Evolutionary conservation across 1,140 invertebrate species (phyloP).

Genomic region (Cephus cinctus): DNA sequence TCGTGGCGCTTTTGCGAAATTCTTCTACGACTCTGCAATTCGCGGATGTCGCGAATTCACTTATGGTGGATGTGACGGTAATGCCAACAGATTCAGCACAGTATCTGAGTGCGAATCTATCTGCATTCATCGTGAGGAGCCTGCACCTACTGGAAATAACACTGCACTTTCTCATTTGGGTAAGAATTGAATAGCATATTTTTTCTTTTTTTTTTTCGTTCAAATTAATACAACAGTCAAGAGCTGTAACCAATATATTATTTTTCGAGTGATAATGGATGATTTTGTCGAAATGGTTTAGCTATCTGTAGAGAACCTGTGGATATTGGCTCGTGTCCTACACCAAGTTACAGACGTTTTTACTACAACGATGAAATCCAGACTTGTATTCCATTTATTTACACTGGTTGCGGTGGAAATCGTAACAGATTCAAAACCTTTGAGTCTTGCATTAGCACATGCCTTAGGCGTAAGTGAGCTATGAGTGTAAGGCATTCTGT

Average conservation of each 20-base stretch:
- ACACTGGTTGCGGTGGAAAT: slow-evolving; percentile 79
- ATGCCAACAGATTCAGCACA: slow-evolving; percentile 78
- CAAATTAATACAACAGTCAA: background rate
- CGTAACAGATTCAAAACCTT: slow-evolving; percentile 75
- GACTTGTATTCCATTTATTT: slow-evolving; percentile 75
- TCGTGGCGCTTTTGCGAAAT: slow-evolving; percentile 61
- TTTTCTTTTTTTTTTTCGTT: background rate
- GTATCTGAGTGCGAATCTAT: slow-evolving; percentile 68
- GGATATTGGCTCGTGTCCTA: slow-evolving; percentile 71
- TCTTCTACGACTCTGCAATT: slow-evolving; percentile 65
- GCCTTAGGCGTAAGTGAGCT: slow-evolving; percentile 55
- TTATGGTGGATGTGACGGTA: slow-evolving; percentile 85
- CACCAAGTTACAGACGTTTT: slow-evolving; percentile 66
- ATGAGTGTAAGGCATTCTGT: too few relatives aligned
- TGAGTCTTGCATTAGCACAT: slow-evolving; percentile 66
- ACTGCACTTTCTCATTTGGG: slow-evolving; percentile 46
- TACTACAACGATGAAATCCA: slow-evolving; percentile 75
- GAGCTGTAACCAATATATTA: slow-evolving; percentile 13
- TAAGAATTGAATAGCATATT: slow-evolving; percentile 26
- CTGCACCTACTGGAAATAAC: slow-evolving; percentile 47
- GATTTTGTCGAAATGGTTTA: slow-evolving; percentile 39
- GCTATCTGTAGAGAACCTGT: slow-evolving; percentile 67
- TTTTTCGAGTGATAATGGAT: too few relatives aligned
- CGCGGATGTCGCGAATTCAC: slow-evolving; percentile 68
- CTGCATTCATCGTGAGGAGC: slow-evolving; percentile 60